A percentile compares a stretch with the other conserved stretches of the same genome.
Conservation (phyloP, 2,797 vertebrate genomes). For the Loris lydekkerianus region DNA sequence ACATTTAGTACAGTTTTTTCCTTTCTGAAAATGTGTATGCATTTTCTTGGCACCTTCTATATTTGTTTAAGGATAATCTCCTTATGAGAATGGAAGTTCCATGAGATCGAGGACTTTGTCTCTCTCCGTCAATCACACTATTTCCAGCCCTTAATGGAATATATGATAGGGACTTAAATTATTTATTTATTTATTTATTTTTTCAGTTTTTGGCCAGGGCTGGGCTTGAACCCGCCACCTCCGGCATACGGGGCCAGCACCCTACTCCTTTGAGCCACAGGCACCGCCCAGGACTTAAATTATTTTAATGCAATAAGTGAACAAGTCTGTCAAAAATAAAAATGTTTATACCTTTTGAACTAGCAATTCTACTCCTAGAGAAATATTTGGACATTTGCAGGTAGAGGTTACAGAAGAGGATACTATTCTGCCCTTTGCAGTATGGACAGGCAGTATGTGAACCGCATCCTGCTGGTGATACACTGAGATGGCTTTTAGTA, state of each 20-base stretch:
- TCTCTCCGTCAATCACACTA: background rate
- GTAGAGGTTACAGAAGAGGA: background rate
- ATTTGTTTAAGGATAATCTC: background rate
- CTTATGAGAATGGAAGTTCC: background rate
- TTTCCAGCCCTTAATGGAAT: background rate
- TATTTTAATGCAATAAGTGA: background rate
- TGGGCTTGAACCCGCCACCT: too few relatives aligned
- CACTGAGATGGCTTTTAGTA: background rate
- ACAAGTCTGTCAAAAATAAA: background rate
- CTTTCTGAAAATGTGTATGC: too few relatives aligned
- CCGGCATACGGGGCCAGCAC: too few relatives aligned
- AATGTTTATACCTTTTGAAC: background rate
- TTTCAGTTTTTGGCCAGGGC: background rate
- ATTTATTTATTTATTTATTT: conserved; percentile 32
- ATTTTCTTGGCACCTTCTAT: too few relatives aligned
- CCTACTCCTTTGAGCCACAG: too few relatives aligned
- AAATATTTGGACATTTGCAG: background rate
- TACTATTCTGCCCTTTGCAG: background rate
- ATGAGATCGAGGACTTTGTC: background rate
- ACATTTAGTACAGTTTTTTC: too few relatives aligned
- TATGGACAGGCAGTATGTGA: background rate
- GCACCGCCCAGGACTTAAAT: background rate
- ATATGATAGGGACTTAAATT: background rate
- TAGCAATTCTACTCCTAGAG: background rate
- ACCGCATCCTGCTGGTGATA: background rate